Evolutionary conservation across 2,113 vertebrate species (phyloP).

Genomic region (Cyphomyrus discorhynchus): DNA sequence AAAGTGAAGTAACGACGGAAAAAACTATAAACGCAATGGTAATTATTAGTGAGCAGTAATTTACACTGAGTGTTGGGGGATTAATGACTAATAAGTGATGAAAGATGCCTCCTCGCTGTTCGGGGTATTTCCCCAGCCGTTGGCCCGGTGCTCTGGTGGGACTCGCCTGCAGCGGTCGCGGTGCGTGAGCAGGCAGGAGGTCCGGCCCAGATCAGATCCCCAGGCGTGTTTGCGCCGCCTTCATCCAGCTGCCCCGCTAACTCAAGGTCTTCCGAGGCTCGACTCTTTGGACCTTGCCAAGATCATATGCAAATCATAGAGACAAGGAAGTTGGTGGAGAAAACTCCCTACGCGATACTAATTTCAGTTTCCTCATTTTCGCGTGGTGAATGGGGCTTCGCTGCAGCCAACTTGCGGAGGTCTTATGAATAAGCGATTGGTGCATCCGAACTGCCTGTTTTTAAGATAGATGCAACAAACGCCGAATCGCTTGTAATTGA

Average conservation of each 20-base stretch:
- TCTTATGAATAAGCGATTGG: conserved; percentile 18
- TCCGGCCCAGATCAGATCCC: background rate
- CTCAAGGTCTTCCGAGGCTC: background rate
- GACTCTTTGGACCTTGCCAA: background rate
- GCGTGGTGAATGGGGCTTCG: background rate
- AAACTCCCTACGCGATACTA: conserved; percentile 1
- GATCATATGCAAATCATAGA: conserved; percentile 39
- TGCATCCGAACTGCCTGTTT: background rate
- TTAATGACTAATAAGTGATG: background rate
- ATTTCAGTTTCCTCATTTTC: conserved; percentile 37
- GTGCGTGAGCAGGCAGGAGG: background rate
- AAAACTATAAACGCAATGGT: background rate
- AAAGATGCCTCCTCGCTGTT: background rate
- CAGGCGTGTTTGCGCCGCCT: background rate
- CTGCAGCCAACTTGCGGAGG: background rate
- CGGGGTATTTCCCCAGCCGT: background rate
- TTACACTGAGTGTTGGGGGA: background rate
- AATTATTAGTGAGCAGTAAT: background rate
- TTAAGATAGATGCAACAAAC: background rate
- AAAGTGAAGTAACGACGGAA: background rate
- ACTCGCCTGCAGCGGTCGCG: background rate
- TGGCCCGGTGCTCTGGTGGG: background rate
- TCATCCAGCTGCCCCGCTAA: background rate
- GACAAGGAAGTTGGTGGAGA: conserved; percentile 25
- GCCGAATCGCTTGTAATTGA: background rate